A percentile compares a stretch with the other conserved stretches of the same genome.
Conservation (phyloP, 2,888 invertebrate species). For the Lacanobia wlatinum region DNA sequence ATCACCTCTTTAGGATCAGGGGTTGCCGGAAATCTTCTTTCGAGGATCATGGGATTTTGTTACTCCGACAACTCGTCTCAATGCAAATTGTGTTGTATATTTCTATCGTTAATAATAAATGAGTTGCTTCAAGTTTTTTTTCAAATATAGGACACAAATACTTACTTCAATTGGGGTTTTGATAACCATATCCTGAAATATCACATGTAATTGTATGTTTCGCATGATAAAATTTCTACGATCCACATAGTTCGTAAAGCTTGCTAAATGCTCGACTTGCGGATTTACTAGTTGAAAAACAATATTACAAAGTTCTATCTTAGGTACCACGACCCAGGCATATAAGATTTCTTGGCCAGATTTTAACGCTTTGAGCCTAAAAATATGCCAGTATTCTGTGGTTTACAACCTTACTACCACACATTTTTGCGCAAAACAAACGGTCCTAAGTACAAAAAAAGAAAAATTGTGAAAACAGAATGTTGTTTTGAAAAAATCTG, state of each 20-base stretch:
- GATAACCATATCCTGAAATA: neutral
- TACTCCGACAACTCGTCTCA: neutral
- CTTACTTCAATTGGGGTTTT: neutral
- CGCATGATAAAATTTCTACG: neutral
- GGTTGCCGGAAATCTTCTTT: constrained; percentile 27
- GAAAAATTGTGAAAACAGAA: constrained; percentile 42
- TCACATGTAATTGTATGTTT: neutral
- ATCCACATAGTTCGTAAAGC: neutral
- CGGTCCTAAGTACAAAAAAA: constrained; percentile 38
- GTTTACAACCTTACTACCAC: constrained; percentile 22
- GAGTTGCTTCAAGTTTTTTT: neutral
- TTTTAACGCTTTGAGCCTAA: constrained; percentile 1
- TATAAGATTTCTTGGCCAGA: neutral
- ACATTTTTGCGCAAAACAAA: constrained; percentile 47
- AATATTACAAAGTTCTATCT: neutral
- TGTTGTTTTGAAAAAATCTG: constrained; percentile 61
- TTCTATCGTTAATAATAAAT: neutral
- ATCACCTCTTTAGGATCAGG: constrained; percentile 16
- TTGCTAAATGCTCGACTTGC: neutral
- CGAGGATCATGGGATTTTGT: constrained; percentile 23
- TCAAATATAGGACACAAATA: neutral
- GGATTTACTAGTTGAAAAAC: neutral
- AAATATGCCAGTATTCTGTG: constrained; percentile 31
- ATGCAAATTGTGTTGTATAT: neutral
- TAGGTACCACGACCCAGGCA: neutral